Base-by-base conservation (phyloP, 2,113 vertebrate species). In the Ophthalmolycus amberensis region DNA sequence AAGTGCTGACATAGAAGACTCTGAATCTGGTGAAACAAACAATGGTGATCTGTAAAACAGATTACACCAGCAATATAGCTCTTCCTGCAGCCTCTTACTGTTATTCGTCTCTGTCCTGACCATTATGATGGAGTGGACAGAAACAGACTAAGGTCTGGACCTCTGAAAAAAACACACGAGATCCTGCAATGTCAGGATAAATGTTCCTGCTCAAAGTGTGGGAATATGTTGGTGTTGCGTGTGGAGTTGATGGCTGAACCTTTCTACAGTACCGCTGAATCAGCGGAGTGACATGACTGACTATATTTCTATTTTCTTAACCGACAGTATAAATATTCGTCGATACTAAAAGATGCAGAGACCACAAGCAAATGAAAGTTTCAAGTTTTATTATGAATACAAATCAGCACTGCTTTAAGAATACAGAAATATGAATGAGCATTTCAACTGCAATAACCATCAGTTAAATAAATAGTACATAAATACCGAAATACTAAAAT, bases 401-500 rank as follows among this genome's bases (percentile, higher is more conserved):
- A 75, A 65, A 8, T 16, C 22, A 64, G 40, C 11, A 60, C n/a
- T 54, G 12, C 8, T 18, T 81, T 70, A 48, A 42, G 75, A 20
- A 80, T 65, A 71, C 25, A 85, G 15, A 62, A 11, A 81, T 34
- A 64, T 25, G 18, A 60, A 67, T 52, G 1, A 67, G 77, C 25
- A 79, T 71, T 66, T 65, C 1, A 79, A 60, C 82, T 27, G 10
- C 5, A 77, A 56, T 27, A 64, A 62, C 0, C 5, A 62, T 0
- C 5, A 50, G 0, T 18, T 63, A 1, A 86, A 92, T 88, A 91
- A 90, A 92, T 89, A 89, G 11, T 0, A 75, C 42, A 86, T 83
- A 90, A 87, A 93, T 92, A 88, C 27, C 25, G 18, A 67, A 78
- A 93, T 91, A 88, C 27, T 34, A 9, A 67, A 80, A 56, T 29